Conservation (phyloP, 2,888 invertebrate species). For the Abrostola tripartita region DNA sequence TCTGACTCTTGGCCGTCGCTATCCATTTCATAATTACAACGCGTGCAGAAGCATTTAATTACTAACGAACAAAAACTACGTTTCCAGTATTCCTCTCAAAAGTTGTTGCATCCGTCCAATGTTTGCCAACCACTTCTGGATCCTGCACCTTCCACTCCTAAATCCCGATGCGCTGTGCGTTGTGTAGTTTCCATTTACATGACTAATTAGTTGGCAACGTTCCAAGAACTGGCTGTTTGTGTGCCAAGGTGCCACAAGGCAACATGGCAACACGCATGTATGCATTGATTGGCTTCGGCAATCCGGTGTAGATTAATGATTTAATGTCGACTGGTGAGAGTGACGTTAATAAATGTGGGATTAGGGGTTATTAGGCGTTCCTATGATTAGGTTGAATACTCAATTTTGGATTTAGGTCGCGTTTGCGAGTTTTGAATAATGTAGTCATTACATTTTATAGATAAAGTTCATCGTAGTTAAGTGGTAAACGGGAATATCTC, state of each 20-base stretch:
- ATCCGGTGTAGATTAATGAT: conserved; percentile 27
- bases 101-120: background rate
- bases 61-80: background rate
- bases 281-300: conserved; percentile 49
- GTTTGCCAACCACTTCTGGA: conserved; percentile 16
- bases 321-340: conserved; percentile 7
- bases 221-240: conserved; percentile 41
- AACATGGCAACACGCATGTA: conserved; percentile 18
- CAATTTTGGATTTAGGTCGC: background rate
- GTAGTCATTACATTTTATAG: too few relatives aligned
- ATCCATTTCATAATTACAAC: too few relatives aligned
- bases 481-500: too few relatives aligned
- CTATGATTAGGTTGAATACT: background rate
- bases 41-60: background rate
- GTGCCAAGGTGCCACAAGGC: conserved; percentile 34
- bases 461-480: too few relatives aligned
- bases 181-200: conserved; percentile 76
- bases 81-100: background rate
- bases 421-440: too few relatives aligned
- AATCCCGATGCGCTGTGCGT: conserved; percentile 50
- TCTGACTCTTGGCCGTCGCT: too few relatives aligned
- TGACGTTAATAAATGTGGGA: background rate
- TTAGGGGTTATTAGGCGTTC: background rate
- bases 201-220: conserved; percentile 75
- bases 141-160: conserved; percentile 37